Evolutionary conservation across 2,113 vertebrate species (phyloP).

Genomic region (Dryoscopus gambensis): DNA sequence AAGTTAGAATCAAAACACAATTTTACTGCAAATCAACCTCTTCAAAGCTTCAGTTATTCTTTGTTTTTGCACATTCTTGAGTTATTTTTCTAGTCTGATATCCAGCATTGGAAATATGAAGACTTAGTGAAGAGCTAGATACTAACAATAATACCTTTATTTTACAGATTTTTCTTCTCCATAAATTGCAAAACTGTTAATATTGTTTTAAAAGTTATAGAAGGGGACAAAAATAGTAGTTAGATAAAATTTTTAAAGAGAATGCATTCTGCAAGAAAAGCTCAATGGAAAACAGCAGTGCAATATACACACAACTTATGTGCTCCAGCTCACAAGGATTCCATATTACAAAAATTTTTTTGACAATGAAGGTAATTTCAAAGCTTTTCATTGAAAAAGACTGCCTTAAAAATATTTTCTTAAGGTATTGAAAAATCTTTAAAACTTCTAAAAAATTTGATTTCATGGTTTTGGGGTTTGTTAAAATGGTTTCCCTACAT

Average conservation of each 20-base stretch:
- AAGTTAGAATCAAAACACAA: background rate
- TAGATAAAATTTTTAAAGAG: background rate
- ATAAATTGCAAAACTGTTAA: background rate
- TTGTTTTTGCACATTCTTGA: background rate
- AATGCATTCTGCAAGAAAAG: background rate
- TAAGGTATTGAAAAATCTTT: background rate
- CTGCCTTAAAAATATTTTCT: background rate
- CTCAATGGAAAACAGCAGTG: background rate
- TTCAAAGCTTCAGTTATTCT: background rate
- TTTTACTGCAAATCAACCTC: background rate
- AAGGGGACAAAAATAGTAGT: background rate
- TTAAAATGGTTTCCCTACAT: background rate
- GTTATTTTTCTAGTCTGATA: background rate
- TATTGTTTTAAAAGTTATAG: background rate
- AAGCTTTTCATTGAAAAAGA: background rate
- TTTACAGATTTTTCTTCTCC: background rate
- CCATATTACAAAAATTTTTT: background rate
- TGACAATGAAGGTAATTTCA: background rate
- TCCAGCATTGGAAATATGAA: background rate
- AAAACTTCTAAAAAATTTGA: background rate
- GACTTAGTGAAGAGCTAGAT: background rate
- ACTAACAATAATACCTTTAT: background rate
- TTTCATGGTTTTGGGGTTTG: background rate
- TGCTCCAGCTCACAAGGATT: background rate
- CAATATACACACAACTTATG: background rate